Evolutionary conservation across 2,888 invertebrate species (phyloP).

Genomic region (Rhagonycha lutea): DNA sequence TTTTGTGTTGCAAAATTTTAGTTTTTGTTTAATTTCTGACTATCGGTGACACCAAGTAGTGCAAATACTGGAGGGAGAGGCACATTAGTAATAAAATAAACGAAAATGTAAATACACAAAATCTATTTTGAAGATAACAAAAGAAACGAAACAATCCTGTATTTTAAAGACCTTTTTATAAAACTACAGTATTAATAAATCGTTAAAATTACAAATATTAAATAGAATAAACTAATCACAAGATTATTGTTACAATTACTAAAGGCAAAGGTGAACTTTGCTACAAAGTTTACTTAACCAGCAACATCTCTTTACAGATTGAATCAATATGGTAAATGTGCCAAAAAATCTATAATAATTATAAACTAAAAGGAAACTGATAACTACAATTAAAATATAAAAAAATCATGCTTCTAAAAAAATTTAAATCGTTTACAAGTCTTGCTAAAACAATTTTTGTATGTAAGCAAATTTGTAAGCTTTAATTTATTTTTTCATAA

Average conservation of each 20-base stretch:
- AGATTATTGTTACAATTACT: not conserved
- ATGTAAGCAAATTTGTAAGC: slow-evolving; percentile 1
- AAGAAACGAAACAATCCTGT: slow-evolving; percentile 16
- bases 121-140: slow-evolving; percentile 21
- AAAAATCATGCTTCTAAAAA: slow-evolving; percentile 10
- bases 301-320: not conserved
- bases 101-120: slow-evolving; percentile 24
- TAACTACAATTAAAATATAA: slow-evolving; percentile 5
- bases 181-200: slow-evolving; percentile 44
- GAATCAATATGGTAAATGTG: slow-evolving; percentile 1
- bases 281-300: not conserved
- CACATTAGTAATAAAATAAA: slow-evolving; percentile 35
- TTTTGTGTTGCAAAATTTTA: not conserved
- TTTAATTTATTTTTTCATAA: slow-evolving; percentile 10
- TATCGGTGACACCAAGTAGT: slow-evolving; percentile 52
- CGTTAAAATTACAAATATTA: slow-evolving; percentile 8
- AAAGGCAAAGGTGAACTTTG: not conserved
- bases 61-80: slow-evolving; percentile 54
- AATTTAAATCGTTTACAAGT: slow-evolving; percentile 4
- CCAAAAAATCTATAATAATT: not conserved
- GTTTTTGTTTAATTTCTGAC: slow-evolving; percentile 37
- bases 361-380: not conserved
- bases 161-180: slow-evolving; percentile 39
- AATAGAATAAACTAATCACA: slow-evolving; percentile 4
- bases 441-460: not conserved